Base-by-base conservation (phyloP, 2,888 invertebrate genomes). In the Incurvaria masculella region DNA sequence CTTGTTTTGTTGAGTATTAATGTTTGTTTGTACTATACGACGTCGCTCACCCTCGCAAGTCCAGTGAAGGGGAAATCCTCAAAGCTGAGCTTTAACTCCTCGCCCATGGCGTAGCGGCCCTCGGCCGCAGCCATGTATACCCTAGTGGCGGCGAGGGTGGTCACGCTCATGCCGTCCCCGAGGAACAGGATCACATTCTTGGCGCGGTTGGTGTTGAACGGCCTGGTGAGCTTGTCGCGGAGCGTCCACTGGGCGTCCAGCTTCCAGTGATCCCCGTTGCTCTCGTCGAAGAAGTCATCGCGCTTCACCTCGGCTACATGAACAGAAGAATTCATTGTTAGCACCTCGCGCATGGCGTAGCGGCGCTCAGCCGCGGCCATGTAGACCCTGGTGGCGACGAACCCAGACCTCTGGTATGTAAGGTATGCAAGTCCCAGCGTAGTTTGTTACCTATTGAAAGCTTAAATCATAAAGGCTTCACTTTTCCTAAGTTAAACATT, bases 91-190 rank as follows among this genome's bases (percentile, higher is more conserved):
- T 79, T 69, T 19, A 82, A 66, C 56, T 89, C 88, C 65, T 91
- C 92, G 1, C 91, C 91, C 1, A 69, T 59, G 14, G 67, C 65
- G n/a, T n/a, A n/a, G n/a, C n/a, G n/a, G 0, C 79, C 79, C 39
- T 76, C 69, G 49, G 72, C 66, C 61, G 86, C 85, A 0, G 91
- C 92, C 11, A 87, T 69, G 57, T 87, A 85, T 1, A 85, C 85
- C 53, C 94, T 80, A 0, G 91, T 83, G 0, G 92, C 91, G 0
- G 89, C 85, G 16, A 91, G 68, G 0, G 94, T 94, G 0, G 91
- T 81, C 45, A 92, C 78, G 21, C 91, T 91, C 92, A 94, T 91
- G 2, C 94, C 94, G 61, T 94, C 94, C 1, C 94, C 94, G 17
- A 94, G 72, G 60, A 93, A 92, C 49, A 93, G 62, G 48, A 94